Conservation (phyloP, 2,888 invertebrate genomes). For the Drosophila neonasuta region DNA sequence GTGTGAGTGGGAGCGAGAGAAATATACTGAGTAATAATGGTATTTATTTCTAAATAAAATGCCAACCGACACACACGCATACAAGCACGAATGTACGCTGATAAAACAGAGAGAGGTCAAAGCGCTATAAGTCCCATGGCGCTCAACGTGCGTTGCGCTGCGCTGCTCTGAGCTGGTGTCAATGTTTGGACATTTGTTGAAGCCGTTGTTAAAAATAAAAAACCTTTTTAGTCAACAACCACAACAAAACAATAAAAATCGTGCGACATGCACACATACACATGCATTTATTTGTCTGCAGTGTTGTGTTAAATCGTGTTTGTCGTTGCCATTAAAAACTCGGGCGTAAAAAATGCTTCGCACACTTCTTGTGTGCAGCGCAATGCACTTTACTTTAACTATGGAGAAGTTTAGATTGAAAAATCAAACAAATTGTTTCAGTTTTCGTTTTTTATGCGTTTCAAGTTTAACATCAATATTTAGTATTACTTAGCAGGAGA, state of each 20-base stretch:
- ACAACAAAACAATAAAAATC: constrained; percentile 37
- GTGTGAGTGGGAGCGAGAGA: neutral
- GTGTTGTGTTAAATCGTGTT: constrained; percentile 45
- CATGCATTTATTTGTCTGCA: constrained; percentile 21
- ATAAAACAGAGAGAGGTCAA: constrained; percentile 55
- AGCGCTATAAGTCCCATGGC: constrained; percentile 59
- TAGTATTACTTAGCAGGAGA: too few species aligned
- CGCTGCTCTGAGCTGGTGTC: constrained; percentile 38
- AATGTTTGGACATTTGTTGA: constrained; percentile 56
- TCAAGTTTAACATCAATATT: too few species aligned
- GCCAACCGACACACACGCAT: constrained; percentile 31
- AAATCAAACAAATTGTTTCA: too few species aligned
- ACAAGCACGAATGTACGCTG: constrained; percentile 11
- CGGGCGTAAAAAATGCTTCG: constrained; percentile 27
- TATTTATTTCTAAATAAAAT: constrained; percentile 70
- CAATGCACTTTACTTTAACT: neutral
- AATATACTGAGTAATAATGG: constrained; percentile 59
- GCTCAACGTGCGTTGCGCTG: constrained; percentile 23
- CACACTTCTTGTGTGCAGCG: neutral
- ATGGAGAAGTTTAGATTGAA: neutral
- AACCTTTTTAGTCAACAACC: constrained; percentile 23
- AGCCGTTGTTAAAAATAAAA: constrained; percentile 51
- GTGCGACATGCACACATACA: neutral
- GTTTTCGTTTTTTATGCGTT: too few species aligned
- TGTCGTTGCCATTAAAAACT: constrained; percentile 36